Conservation (phyloP, 2,113 vertebrate species). For the Lipophrys pholis region DNA sequence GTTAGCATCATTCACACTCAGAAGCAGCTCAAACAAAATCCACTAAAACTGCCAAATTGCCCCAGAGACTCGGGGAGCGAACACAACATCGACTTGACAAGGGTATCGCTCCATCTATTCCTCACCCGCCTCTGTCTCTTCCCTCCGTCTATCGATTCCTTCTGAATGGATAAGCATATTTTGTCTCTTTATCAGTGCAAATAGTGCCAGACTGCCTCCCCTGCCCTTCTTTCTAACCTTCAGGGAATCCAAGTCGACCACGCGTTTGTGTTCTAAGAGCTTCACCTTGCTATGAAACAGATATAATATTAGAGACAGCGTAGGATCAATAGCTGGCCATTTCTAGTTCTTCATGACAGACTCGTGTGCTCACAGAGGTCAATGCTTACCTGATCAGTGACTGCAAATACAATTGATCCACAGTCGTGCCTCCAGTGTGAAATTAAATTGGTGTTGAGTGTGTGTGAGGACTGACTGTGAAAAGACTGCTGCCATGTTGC, state of each 20-base stretch:
- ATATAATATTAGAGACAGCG: conserved; percentile 64
- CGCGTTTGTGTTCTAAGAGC: conserved; percentile 41
- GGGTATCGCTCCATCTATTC: conserved; percentile 51
- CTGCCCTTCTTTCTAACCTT: conserved; percentile 43
- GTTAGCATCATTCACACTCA: conserved; percentile 51
- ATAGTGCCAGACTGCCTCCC: conserved; percentile 16
- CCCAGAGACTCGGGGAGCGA: conserved; percentile 48
- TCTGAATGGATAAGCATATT: conserved; percentile 66
- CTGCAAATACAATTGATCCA: conserved; percentile 73
- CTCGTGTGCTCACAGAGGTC: conserved; percentile 62
- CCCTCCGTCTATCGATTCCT: conserved; percentile 59
- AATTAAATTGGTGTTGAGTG: conserved; percentile 55
- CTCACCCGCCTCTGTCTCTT: conserved; percentile 21
- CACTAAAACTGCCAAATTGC: conserved; percentile 58
- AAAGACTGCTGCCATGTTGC: conserved; percentile 45
- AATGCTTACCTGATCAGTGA: conserved; percentile 73
- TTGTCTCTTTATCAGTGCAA: conserved; percentile 55
- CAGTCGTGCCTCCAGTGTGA: conserved; percentile 52
- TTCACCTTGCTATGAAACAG: conserved; percentile 58
- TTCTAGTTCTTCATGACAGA: conserved; percentile 54
- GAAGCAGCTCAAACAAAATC: conserved; percentile 53
- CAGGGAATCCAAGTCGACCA: conserved; percentile 42
- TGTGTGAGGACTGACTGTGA: conserved; percentile 37
- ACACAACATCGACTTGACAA: conserved; percentile 62
- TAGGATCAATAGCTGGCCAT: conserved; percentile 73